These are phyloP conservation scores for Nezara viridula DNA, from an alignment of 2,888 invertebrate species.

Conservation along the genomic window DNA sequence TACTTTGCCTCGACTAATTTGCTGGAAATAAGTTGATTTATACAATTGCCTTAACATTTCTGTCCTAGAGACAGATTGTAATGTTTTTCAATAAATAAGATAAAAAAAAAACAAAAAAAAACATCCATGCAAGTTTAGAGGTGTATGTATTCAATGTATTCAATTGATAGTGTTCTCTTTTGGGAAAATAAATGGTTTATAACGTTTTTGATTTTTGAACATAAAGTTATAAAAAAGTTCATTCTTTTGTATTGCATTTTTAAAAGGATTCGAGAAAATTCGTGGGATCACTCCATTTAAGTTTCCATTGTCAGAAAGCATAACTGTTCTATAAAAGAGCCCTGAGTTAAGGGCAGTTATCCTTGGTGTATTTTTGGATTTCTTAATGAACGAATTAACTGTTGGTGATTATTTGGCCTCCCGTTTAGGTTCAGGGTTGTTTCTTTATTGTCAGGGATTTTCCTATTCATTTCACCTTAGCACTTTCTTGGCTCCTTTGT, in stretches of 20 bases:
- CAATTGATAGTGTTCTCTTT: too few species aligned
- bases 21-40: too few species aligned
- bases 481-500: not conserved
- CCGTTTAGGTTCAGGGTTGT: not conserved
- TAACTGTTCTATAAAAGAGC: not conserved
- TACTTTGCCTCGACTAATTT: too few species aligned
- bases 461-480: not conserved
- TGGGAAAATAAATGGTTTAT: too few species aligned
- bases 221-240: not conserved
- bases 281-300: not conserved
- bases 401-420: not conserved
- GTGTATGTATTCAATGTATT: too few species aligned
- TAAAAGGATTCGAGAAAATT: not conserved
- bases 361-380: slow-evolving; percentile 18
- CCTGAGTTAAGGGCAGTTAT: not conserved
- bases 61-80: too few species aligned
- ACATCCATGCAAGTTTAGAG: too few species aligned
- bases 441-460: not conserved
- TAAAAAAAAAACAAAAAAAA: too few species aligned
- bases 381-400: not conserved
- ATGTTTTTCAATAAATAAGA: too few species aligned
- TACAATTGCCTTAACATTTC: too few species aligned
- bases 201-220: too few species aligned
- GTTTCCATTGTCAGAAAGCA: not conserved
- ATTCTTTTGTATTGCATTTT: not conserved